Conservation (phyloP, 2,888 invertebrate species). For the Alcis repandata region DNA sequence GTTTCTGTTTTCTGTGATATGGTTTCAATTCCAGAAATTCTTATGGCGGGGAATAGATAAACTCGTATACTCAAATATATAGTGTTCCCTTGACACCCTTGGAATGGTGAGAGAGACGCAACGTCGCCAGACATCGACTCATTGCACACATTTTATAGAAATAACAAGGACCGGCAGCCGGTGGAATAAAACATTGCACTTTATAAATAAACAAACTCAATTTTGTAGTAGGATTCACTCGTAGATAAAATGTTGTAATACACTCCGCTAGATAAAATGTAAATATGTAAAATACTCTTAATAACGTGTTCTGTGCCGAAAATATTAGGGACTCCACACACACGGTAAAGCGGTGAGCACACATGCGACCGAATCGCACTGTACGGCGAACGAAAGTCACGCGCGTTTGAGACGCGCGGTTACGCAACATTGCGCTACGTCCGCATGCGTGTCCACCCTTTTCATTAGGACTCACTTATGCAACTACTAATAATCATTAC, state of each 20-base stretch:
- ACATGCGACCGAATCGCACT: constrained; percentile 61
- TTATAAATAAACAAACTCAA: constrained; percentile 85
- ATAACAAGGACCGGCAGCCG: constrained; percentile 85
- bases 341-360: constrained; percentile 75
- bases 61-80: constrained; percentile 34
- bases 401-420: constrained; percentile 24
- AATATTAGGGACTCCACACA: constrained; percentile 85
- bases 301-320: constrained; percentile 84
- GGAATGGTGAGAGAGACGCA: constrained; percentile 57
- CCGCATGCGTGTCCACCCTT: constrained; percentile 71
- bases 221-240: constrained; percentile 86
- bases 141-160: constrained; percentile 77
- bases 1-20: constrained; percentile 1
- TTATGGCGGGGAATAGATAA: constrained; percentile 28
- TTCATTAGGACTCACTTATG: constrained; percentile 79
- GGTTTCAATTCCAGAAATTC: constrained; percentile 32
- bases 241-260: constrained; percentile 86
- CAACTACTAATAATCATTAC: constrained; percentile 86
- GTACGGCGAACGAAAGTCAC: constrained; percentile 33
- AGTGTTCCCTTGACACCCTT: constrained; percentile 41
- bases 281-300: constrained; percentile 86
- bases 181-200: constrained; percentile 86
- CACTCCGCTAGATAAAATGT: constrained; percentile 86
- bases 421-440: constrained; percentile 43
- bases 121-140: constrained; percentile 67